Evolutionary conservation across 2,113 vertebrate genomes (phyloP).

Genomic region (Eleginops maclovinus): DNA sequence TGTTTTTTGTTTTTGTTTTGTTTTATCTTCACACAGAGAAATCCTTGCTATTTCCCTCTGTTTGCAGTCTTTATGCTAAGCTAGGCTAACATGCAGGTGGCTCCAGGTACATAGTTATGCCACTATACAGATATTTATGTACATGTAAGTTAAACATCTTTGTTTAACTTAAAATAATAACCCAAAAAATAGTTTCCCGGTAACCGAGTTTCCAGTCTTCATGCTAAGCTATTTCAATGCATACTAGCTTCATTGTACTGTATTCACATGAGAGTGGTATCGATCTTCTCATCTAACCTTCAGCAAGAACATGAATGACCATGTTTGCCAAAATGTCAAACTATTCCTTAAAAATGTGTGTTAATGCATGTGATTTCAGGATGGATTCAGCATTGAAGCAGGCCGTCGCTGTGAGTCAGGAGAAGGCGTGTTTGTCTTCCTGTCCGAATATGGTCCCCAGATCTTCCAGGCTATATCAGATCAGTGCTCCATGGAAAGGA

Average conservation of each 20-base stretch:
- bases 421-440: constrained; percentile 89
- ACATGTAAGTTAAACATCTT: no score
- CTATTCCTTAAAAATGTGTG: neutral
- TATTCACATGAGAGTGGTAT: neutral
- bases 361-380: constrained; percentile 67
- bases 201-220: neutral
- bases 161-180: no score
- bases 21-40: no score
- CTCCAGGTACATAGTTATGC: no score
- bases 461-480: constrained; percentile 81
- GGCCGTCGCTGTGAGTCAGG: constrained; percentile 90
- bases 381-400: constrained; percentile 87
- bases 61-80: neutral
- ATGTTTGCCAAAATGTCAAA: constrained; percentile 21
- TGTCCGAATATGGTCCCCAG: constrained; percentile 77
- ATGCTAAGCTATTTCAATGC: neutral
- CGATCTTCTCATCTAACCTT: neutral
- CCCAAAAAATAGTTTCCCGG: no score
- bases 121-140: no score
- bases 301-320: neutral
- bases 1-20: no score
- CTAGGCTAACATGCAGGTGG: neutral
- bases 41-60: neutral
- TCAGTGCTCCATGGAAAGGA: constrained; percentile 48
- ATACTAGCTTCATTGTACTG: neutral